Evolutionary conservation across 2,797 vertebrate genomes (phyloP).

Genomic region (Lutjanus argentimaculatus): DNA sequence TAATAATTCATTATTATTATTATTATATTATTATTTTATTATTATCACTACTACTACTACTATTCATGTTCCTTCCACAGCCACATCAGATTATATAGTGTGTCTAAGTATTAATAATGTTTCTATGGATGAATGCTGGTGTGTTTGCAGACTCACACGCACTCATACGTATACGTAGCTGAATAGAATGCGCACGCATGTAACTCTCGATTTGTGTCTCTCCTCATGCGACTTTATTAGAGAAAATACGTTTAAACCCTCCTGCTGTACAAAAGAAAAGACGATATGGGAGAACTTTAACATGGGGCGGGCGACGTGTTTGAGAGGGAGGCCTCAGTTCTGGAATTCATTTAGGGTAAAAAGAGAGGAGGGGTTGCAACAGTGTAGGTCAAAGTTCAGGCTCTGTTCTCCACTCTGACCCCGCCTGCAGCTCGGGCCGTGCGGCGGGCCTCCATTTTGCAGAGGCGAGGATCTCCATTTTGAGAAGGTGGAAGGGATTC

Average conservation of each 20-base stretch:
- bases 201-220: too few relatives aligned
- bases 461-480: conserved; percentile 69
- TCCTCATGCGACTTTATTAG: background rate
- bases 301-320: conserved; percentile 2
- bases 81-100: too few relatives aligned
- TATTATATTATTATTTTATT: background rate
- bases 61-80: background rate
- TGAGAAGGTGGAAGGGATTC: conserved; percentile 34
- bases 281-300: background rate
- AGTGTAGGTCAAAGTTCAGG: conserved; percentile 84
- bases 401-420: conserved; percentile 75
- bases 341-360: conserved; percentile 74
- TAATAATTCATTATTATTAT: too few relatives aligned
- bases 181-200: background rate
- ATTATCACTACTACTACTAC: background rate
- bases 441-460: conserved; percentile 83
- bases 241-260: too few relatives aligned
- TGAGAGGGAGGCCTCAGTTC: conserved; percentile 37
- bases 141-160: background rate
- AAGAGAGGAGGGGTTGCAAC: conserved; percentile 45
- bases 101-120: too few relatives aligned
- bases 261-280: background rate
- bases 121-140: too few relatives aligned
- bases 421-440: conserved; percentile 63
- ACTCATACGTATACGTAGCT: too few relatives aligned